A percentile compares a stretch with the other conserved stretches of the same genome.
Evolutionary conservation across 1,140 invertebrate genomes (phyloP).

Genomic region (Hypsibius dujardini): DNA sequence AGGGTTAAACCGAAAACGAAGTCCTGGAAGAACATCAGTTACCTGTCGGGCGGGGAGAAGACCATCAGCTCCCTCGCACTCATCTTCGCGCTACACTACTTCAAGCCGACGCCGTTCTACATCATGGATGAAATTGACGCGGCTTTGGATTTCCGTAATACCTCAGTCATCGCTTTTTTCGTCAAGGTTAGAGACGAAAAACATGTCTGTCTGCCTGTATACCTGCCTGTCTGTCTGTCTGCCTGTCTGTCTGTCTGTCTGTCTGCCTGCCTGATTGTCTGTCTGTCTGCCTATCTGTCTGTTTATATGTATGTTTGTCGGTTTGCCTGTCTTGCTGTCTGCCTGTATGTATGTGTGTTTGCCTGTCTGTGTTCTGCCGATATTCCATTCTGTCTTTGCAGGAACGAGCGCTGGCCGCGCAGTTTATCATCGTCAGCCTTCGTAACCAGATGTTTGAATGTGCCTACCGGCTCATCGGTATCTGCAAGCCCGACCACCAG

Average conservation of each 20-base stretch:
- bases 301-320: too few species aligned
- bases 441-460: slow-evolving; percentile 95
- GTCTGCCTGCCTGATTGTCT: too few species aligned
- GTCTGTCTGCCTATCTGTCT: too few species aligned
- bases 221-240: too few species aligned
- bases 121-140: slow-evolving; percentile 99
- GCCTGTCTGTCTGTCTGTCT: too few species aligned
- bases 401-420: slow-evolving; percentile 88
- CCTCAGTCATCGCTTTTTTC: slow-evolving; percentile 95
- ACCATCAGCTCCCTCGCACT: slow-evolving; percentile 89
- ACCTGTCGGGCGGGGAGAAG: slow-evolving; percentile 97
- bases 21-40: slow-evolving; percentile 95
- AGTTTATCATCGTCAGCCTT: slow-evolving; percentile 95
- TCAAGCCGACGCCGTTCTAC: slow-evolving; percentile 91
- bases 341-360: too few species aligned
- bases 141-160: slow-evolving; percentile 94
- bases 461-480: slow-evolving; percentile 73
- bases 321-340: too few species aligned
- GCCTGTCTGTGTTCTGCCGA: slow-evolving; percentile 20
- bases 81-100: slow-evolving; percentile 94
- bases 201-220: too few species aligned
- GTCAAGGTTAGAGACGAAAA: too few species aligned
- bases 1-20: slow-evolving; percentile 92
- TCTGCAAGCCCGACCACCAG: slow-evolving; percentile 81
- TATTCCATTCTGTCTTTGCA: slow-evolving; percentile 33